These are phyloP conservation scores for Genyomyrus donnyi DNA, from an alignment of 2,113 vertebrate genomes.

Conservation along the genomic window DNA sequence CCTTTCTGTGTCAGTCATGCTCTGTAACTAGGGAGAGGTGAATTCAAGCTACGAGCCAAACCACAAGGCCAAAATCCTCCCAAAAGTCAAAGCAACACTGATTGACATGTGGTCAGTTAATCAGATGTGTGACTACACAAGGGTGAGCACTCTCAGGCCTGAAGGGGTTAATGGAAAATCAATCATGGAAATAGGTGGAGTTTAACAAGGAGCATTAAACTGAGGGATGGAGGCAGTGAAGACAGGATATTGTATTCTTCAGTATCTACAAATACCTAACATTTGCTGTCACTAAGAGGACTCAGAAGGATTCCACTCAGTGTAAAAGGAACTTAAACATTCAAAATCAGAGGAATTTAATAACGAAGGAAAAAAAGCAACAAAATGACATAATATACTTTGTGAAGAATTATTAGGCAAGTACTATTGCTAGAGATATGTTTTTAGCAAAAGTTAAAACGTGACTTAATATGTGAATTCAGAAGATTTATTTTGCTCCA, in stretches of 20 bases:
- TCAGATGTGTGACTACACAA: slow-evolving; percentile 43
- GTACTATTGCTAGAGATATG: not conserved
- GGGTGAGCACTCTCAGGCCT: slow-evolving; percentile 51
- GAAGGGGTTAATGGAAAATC: slow-evolving; percentile 69
- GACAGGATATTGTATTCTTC: slow-evolving; percentile 55
- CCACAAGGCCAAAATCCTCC: not conserved
- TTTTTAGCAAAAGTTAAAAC: not conserved
- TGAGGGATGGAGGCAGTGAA: slow-evolving; percentile 16
- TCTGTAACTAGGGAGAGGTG: slow-evolving; percentile 29
- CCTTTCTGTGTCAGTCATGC: not conserved
- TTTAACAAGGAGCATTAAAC: slow-evolving; percentile 44
- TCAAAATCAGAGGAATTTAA: slow-evolving; percentile 47
- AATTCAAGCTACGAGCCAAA: not conserved
- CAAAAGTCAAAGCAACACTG: not conserved
- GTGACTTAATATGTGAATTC: not conserved
- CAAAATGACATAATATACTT: not conserved
- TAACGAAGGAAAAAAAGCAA: not conserved
- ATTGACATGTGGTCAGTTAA: slow-evolving; percentile 46
- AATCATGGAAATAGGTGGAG: slow-evolving; percentile 53
- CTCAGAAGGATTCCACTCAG: slow-evolving; percentile 61
- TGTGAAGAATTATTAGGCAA: not conserved
- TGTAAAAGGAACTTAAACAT: slow-evolving; percentile 30
- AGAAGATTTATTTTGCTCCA: not conserved
- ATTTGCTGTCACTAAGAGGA: slow-evolving; percentile 66
- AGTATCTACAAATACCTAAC: slow-evolving; percentile 66